Evolutionary conservation across 2,113 vertebrate genomes (phyloP).

Genomic region (Pungitius pungitius): DNA sequence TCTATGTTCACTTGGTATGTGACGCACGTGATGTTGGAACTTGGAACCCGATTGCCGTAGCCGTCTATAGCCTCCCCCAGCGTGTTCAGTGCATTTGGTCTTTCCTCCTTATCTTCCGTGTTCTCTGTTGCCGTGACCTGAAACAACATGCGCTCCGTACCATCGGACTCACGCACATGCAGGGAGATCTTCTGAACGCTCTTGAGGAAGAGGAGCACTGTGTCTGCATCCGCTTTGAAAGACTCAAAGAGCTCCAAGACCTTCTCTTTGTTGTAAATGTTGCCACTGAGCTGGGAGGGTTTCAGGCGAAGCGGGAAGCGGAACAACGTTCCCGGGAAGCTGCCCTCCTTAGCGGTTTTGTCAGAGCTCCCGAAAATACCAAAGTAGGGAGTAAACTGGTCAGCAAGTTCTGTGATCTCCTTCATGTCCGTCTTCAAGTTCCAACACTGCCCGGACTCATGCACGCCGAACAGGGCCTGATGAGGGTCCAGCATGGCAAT

Average conservation of each 20-base stretch:
- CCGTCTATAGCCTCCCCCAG: slow-evolving; percentile 86
- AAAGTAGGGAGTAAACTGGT: slow-evolving; percentile 93
- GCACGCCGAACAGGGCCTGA: slow-evolving; percentile 92
- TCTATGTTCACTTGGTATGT: slow-evolving; percentile 91
- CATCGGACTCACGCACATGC: slow-evolving; percentile 89
- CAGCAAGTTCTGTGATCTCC: slow-evolving; percentile 89
- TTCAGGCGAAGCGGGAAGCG: slow-evolving; percentile 93
- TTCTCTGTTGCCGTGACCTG: slow-evolving; percentile 89
- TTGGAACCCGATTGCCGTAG: slow-evolving; percentile 89
- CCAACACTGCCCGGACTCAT: slow-evolving; percentile 98
- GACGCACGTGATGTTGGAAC: slow-evolving; percentile 87
- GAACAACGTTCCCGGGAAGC: slow-evolving; percentile 95
- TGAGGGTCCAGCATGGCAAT: slow-evolving; percentile 98
- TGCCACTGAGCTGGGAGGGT: slow-evolving; percentile 92
- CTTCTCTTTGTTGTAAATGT: slow-evolving; percentile 95
- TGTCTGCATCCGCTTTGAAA: slow-evolving; percentile 95
- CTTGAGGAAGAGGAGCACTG: slow-evolving; percentile 94
- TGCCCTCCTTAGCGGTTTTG: slow-evolving; percentile 87
- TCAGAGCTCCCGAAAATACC: slow-evolving; percentile 93
- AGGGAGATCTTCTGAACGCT: slow-evolving; percentile 93
- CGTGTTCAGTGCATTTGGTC: slow-evolving; percentile 87
- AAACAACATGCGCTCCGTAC: slow-evolving; percentile 90
- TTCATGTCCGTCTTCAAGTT: slow-evolving; percentile 92
- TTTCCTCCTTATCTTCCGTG: slow-evolving; percentile 84
- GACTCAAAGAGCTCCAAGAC: slow-evolving; percentile 96